Evolutionary conservation across 2,888 invertebrate genomes (phyloP), one percentile per base, ranked within the genome.

Genomic region (Perizoma flavofasciatum): DNA sequence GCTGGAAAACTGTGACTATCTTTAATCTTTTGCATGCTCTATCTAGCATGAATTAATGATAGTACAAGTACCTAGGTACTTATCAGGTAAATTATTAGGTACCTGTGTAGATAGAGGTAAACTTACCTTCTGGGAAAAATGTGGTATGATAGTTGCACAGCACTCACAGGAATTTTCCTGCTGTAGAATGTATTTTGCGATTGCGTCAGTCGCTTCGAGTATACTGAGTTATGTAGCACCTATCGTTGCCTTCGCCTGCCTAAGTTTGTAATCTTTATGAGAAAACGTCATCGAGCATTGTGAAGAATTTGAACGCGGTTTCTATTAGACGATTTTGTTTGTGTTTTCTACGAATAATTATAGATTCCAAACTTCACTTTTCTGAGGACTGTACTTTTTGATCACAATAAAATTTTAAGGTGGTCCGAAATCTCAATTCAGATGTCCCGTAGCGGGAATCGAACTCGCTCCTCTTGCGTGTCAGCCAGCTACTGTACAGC

Each of bases 251-350:
- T 0, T 22, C 6, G 32, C 32, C 22, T 37, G 37, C 7, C 45
- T n/a, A 5, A 41, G n/a, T n/a, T n/a, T 41, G 41, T 5, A n/a
- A n/a, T n/a, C n/a, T 41, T 41, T 41, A 41, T 41, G 10, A 41
- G n/a, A 41, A 41, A n/a, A 41, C 56, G 56, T 60, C 51, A 54
- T 55, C 40, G 40, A 54, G 48, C 48, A 33, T 35, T 50, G 44
- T 53, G 59, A 49, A 32, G 34, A 48, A 55, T 63, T 63, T 55
- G 57, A 54, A 51, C 63, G 43, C 51, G 56, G 34, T 10, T 41
- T 41, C n/a, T 5, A 37, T 7, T 4, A 4, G 37, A 37, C 22
- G 22, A 7, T 41, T 33, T 46, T 55, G 34, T 55, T 48, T 51
- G 49, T 40, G 40, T 39, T 47, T 53, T 51, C 60, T 51, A 39